phyloP scores from a whole-genome alignment of 2,113 vertebrate genomes.

The Hemicordylus capensis region DNA sequence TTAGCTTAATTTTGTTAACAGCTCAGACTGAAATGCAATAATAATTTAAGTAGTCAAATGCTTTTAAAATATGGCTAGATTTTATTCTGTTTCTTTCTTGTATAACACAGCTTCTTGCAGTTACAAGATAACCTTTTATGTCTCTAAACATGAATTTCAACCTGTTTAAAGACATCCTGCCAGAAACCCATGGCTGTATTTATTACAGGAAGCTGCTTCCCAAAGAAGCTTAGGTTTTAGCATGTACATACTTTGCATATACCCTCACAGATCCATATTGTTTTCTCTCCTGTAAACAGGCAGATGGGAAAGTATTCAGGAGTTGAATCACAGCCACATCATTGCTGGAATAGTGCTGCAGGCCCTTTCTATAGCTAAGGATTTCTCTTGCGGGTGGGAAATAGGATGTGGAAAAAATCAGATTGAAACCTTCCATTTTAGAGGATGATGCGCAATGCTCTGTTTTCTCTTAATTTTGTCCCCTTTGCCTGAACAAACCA shows the following conservation, averaged over 20 bases:
- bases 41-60: neutral
- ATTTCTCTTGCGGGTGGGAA: fast-evolving
- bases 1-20: neutral
- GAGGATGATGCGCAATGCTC: neutral
- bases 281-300: neutral
- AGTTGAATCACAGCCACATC: neutral
- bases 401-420: neutral
- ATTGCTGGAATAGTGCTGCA: neutral
- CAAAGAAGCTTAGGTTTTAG: neutral
- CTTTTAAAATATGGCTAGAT: neutral
- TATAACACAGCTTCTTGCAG: neutral
- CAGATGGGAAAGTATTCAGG: neutral
- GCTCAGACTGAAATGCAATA: neutral
- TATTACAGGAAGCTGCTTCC: neutral
- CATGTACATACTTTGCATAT: neutral
- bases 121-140: neutral
- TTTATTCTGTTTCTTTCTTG: neutral
- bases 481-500: neutral
- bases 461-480: neutral
- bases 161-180: neutral
- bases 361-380: neutral
- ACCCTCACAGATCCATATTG: neutral
- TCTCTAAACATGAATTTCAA: neutral
- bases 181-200: neutral
- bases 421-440: neutral